Evolutionary conservation across 37 sponge, comb jelly and placozoan genomes (phyloP).

Genomic region (Halisarca cf. caerulea): DNA sequence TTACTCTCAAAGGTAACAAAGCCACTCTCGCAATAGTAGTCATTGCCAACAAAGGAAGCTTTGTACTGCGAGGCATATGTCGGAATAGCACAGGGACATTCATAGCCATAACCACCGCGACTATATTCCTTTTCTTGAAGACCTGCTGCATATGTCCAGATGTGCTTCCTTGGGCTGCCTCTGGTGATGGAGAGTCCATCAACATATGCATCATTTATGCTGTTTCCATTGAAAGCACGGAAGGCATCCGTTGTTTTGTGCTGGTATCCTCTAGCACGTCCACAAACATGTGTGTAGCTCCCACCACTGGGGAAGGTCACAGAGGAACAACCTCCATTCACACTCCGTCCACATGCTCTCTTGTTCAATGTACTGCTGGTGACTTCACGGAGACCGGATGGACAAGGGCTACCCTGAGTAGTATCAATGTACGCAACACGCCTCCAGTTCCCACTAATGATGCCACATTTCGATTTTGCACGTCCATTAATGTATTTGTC

Average conservation of each 20-base stretch:
- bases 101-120: background rate
- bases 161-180: background rate
- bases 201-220: background rate
- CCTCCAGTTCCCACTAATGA: background rate
- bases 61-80: background rate
- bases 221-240: background rate
- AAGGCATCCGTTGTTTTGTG: background rate
- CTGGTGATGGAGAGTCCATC: background rate
- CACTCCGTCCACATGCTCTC: background rate
- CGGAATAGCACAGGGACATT: background rate
- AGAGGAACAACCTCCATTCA: background rate
- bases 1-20: too few relatives aligned
- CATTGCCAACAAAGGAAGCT: conserved; percentile 5
- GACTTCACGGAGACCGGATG: background rate
- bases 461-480: background rate
- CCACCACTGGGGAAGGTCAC: background rate
- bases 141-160: background rate
- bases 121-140: background rate
- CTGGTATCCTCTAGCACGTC: background rate
- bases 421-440: background rate
- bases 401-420: too few relatives aligned
- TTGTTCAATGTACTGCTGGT: background rate
- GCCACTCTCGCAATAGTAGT: conserved; percentile 27
- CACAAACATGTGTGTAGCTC: background rate
- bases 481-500: too few relatives aligned